Evolutionary conservation across 2,113 vertebrate species (phyloP), one percentile per base, ranked within the genome.

Genomic region (Heptranchias perlo): DNA sequence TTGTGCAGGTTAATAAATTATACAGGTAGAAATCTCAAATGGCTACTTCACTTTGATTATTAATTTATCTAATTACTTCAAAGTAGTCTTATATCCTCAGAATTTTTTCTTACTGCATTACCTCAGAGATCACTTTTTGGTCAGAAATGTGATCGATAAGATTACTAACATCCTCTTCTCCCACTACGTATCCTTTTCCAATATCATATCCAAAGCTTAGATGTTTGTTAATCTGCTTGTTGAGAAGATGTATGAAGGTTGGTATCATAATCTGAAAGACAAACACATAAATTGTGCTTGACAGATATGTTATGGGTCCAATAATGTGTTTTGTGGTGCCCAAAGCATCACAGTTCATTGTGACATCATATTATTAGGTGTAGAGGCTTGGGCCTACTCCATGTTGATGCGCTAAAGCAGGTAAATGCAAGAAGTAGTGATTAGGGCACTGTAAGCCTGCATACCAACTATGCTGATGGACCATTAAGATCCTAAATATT

Each of bases 161-260:
- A 96, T 96, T 97, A 96, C 97, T 96, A 82, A 97, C 96, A 62
- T 97, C 97, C 94, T 96, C 96, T 96, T 97, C 97, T 28, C 97
- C 97, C 96, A 97, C 97, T 54, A 97, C 95, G 96, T 97, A 97
- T 44, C 97, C 97, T 96, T 98, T 98, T 35, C 97, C 96, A 64
- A 97, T 96, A 86, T 97, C 96, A 82, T 98, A 97, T 2, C 44
- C 96, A 96, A 97, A 97, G 44, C 97, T 97, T 23, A 97, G 96
- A 64, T 97, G 96, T 82, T 96, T 96, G 44, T 97, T 97, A 96
- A 97, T 96, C 95, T 62, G 97, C 96, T 93, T 97, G 64, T 98
- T 97, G 96, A 97, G 96, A 62, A 97, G 44, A 49, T 78, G 93
- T 87, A 97, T 96, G 28, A 97, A 64, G 76, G 96, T 97, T 96